Evolutionary conservation across 23 tunicate species (phyloP).

Genomic region (Trididemnum miniatum): DNA sequence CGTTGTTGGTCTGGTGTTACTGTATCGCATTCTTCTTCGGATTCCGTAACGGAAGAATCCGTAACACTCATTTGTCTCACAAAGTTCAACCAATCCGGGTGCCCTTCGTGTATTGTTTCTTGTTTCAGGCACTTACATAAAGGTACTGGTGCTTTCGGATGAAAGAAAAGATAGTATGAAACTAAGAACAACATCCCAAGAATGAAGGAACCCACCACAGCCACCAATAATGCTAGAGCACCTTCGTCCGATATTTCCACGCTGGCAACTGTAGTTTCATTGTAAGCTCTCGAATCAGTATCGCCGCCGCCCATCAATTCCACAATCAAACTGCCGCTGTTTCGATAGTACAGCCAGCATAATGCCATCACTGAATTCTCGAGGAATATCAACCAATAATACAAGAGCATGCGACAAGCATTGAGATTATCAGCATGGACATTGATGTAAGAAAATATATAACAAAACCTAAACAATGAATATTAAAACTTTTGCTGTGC

Average conservation of each 20-base stretch:
- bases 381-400: conserved; percentile 45
- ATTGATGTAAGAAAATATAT: conserved; percentile 82
- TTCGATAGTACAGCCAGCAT: conserved; percentile 55
- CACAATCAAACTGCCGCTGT: conserved; percentile 25
- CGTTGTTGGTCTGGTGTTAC: background rate
- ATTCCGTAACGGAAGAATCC: background rate
- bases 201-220: conserved; percentile 28
- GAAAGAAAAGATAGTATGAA: conserved; percentile 54
- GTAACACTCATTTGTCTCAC: background rate
- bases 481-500: no score
- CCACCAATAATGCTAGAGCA: conserved; percentile 41
- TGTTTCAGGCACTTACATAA: background rate
- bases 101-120: background rate
- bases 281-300: background rate
- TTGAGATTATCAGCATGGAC: conserved; percentile 46
- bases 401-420: conserved; percentile 50
- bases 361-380: conserved; percentile 48
- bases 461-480: conserved; percentile 52
- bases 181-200: conserved; percentile 61
- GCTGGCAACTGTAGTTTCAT: background rate
- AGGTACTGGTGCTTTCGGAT: conserved; percentile 33
- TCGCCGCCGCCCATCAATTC: conserved; percentile 32
- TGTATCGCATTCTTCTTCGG: background rate
- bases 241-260: background rate
- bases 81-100: background rate